Conservation (phyloP, 2,113 vertebrate genomes). For the Calonectris borealis region DNA sequence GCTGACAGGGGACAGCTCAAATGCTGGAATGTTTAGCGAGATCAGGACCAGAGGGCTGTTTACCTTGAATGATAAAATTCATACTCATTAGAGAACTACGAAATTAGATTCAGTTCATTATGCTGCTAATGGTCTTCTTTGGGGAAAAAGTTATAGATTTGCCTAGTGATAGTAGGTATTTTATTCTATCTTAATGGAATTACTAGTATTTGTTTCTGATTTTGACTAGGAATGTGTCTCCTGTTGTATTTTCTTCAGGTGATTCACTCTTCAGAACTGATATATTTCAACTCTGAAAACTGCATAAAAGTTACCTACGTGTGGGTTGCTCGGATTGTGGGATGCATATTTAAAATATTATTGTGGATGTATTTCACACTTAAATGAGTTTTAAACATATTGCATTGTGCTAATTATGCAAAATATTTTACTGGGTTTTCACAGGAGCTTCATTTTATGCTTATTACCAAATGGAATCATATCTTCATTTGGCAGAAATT, state of each 20-base stretch:
- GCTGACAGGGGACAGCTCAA: background rate
- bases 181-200: background rate
- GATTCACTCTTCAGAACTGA: background rate
- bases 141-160: background rate
- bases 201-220: background rate
- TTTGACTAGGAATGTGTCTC: background rate
- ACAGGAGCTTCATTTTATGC: background rate
- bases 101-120: constrained; percentile 13
- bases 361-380: background rate
- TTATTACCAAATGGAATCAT: background rate
- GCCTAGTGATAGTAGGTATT: background rate
- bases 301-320: background rate
- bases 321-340: background rate
- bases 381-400: background rate
- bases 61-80: background rate
- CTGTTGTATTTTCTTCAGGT: background rate
- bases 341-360: background rate
- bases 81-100: background rate
- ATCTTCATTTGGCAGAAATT: background rate
- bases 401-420: background rate
- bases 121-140: background rate
- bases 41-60: background rate
- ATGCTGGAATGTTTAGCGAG: background rate
- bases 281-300: background rate
- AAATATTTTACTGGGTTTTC: background rate